A percentile compares a stretch with the other conserved stretches of the same genome.
Conservation (phyloP, 2,113 vertebrate species). For the Silurus glanis region DNA sequence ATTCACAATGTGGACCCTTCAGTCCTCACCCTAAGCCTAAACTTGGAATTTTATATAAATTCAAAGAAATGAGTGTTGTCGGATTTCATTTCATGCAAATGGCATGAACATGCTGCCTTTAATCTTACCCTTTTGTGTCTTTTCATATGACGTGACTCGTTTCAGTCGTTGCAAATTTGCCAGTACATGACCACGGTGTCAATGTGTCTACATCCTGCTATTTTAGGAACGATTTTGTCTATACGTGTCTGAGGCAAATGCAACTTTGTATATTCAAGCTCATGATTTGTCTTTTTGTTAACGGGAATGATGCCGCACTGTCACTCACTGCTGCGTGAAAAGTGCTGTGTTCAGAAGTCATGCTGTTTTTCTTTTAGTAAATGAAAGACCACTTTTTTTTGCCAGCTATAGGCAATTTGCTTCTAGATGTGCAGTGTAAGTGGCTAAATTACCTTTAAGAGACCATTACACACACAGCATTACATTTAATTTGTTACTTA, state of each 20-base stretch:
- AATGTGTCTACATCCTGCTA: not conserved
- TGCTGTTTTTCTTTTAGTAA: constrained; percentile 14
- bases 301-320: not conserved
- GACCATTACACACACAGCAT: not conserved
- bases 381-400: constrained; percentile 10
- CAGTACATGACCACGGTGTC: not conserved
- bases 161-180: not conserved
- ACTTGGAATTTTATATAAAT: not conserved
- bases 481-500: constrained; percentile 17
- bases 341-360: constrained; percentile 12
- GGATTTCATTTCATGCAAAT: not conserved
- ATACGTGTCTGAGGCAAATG: not conserved
- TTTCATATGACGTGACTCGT: not conserved
- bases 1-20: too few species aligned
- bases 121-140: not conserved
- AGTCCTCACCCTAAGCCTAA: not conserved
- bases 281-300: not conserved
- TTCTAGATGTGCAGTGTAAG: not conserved
- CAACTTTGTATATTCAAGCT: not conserved
- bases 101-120: not conserved
- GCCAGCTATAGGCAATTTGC: not conserved
- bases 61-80: not conserved
- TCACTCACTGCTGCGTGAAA: not conserved
- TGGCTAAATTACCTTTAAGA: not conserved
- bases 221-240: not conserved